Conservation (phyloP, 2,113 vertebrate species). For the Hippopotamus amphibius region DNA sequence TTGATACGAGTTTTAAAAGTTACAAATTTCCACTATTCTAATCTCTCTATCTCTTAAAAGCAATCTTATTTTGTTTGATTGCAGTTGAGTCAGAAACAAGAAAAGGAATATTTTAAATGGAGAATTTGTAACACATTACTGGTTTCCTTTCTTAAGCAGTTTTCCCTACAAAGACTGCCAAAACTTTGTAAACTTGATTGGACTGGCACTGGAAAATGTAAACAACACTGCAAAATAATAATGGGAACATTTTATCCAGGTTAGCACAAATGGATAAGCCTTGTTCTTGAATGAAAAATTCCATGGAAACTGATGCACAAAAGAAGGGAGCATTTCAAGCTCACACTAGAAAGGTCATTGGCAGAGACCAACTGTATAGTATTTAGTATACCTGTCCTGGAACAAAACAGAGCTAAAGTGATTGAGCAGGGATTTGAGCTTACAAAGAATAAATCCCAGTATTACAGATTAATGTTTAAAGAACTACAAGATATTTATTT, state of each 20-base stretch:
- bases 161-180: constrained; percentile 10
- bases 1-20: constrained; percentile 19
- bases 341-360: background rate
- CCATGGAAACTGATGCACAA: background rate
- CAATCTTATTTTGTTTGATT: background rate
- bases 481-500: background rate
- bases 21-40: constrained; percentile 31
- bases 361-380: background rate
- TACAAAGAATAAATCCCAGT: background rate
- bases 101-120: background rate
- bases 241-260: constrained; percentile 50
- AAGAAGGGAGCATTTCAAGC: constrained; percentile 16
- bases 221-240: constrained; percentile 12
- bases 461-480: constrained; percentile 11
- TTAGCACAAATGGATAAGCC: constrained; percentile 13
- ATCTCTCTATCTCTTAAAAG: background rate
- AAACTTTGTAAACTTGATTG: constrained; percentile 38
- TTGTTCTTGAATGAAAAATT: constrained; percentile 56
- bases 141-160: background rate
- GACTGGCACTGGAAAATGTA: constrained; percentile 27
- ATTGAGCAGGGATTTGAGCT: background rate
- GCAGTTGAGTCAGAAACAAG: background rate
- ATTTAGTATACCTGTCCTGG: background rate
- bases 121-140: constrained; percentile 7
- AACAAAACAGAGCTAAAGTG: background rate